These are phyloP conservation scores for Rhea americana DNA, from an alignment of 2,113 vertebrate species.

Conservation along the genomic window DNA sequence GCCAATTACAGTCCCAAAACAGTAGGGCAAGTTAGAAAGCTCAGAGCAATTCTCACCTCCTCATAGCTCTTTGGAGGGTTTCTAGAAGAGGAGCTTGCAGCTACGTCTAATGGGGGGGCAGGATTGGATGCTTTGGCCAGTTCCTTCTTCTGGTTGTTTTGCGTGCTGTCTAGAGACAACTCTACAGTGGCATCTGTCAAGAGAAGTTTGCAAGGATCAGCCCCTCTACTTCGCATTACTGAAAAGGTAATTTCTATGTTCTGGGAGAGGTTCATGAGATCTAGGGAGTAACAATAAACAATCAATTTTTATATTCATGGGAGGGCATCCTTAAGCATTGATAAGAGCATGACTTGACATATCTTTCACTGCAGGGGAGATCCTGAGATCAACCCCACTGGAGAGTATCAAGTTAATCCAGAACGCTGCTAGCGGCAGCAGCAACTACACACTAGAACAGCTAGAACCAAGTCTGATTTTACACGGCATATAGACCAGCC, in stretches of 20 bases:
- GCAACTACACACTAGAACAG: neutral
- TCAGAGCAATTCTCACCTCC: constrained; percentile 79
- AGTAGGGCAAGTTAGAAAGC: neutral
- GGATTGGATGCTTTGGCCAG: constrained; percentile 68
- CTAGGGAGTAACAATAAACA: neutral
- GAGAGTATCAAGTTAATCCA: neutral
- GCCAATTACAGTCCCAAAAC: neutral
- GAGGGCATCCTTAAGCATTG: neutral
- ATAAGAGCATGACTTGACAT: neutral
- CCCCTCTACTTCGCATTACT: neutral
- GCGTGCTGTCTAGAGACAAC: constrained; percentile 88
- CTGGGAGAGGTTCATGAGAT: neutral
- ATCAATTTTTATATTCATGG: neutral
- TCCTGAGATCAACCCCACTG: neutral
- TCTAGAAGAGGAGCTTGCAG: constrained; percentile 73
- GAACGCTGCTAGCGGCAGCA: neutral
- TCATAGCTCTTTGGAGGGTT: constrained; percentile 79
- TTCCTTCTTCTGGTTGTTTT: constrained; percentile 82
- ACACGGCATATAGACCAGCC: accelerated
- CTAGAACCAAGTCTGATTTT: neutral
- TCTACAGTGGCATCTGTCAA: constrained; percentile 93
- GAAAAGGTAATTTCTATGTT: neutral
- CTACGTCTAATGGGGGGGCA: constrained; percentile 70
- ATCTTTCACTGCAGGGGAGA: neutral
- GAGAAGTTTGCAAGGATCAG: constrained; percentile 46